Evolutionary conservation across 2,888 invertebrate genomes (phyloP).

Genomic region (Cheilosia grossa): DNA sequence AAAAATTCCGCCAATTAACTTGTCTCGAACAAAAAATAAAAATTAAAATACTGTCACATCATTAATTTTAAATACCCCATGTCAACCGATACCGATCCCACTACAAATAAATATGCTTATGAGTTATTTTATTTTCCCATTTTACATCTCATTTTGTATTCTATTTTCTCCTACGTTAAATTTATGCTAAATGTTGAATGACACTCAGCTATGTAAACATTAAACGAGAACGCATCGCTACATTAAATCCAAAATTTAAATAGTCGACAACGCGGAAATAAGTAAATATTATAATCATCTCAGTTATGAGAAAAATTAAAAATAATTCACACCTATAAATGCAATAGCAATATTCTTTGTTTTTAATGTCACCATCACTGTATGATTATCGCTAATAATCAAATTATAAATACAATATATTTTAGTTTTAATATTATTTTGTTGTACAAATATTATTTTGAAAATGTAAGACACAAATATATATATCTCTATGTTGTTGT

Average conservation of each 20-base stretch:
- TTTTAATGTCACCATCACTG: slow-evolving; percentile 56
- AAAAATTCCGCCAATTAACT: slow-evolving; percentile 31
- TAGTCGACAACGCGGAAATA: slow-evolving; percentile 30
- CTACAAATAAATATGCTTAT: slow-evolving; percentile 13
- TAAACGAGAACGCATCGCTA: slow-evolving; percentile 32
- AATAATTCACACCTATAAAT: slow-evolving; percentile 24
- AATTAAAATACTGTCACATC: background rate
- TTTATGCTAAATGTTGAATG: slow-evolving; percentile 62
- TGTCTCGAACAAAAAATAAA: slow-evolving; percentile 1
- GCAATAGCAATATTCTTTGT: slow-evolving; percentile 1
- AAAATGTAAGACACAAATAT: slow-evolving; percentile 16
- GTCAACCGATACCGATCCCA: slow-evolving; percentile 50
- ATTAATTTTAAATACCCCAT: slow-evolving; percentile 15
- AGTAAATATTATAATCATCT: slow-evolving; percentile 6
- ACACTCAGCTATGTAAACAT: slow-evolving; percentile 32
- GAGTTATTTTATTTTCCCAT: slow-evolving; percentile 2
- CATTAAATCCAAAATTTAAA: slow-evolving; percentile 36
- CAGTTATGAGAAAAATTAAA: slow-evolving; percentile 11
- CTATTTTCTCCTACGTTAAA: slow-evolving; percentile 9
- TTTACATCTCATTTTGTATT: slow-evolving; percentile 19
- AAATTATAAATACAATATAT: slow-evolving; percentile 20
- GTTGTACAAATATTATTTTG: slow-evolving; percentile 20
- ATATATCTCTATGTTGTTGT: slow-evolving; percentile 53
- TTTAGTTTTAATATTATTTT: slow-evolving; percentile 20
- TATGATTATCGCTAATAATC: slow-evolving; percentile 55